Base-by-base conservation (phyloP, 2,797 vertebrate genomes). In the Poliocrania exsul region DNA sequence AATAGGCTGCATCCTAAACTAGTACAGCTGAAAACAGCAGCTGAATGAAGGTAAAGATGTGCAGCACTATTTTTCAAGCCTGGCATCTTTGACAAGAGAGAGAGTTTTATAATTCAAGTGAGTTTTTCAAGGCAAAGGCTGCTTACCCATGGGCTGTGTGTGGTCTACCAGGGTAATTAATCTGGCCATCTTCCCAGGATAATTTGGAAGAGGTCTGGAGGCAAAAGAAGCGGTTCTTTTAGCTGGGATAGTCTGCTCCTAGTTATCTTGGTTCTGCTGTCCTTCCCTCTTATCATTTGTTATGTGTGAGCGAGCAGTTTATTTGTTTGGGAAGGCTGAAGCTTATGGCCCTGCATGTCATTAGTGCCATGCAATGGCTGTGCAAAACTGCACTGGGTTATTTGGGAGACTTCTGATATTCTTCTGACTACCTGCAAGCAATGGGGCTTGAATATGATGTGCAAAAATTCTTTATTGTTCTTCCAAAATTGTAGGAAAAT, bases 131-230 rank as follows among this genome's bases (percentile, higher is more conserved):
- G 79, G 87, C 75, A 74, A 86, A 82, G 61, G 4, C 61, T 85
- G 29, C 69, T 91, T 93, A 89, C 61, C 56, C 53, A 38, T 71
- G 61, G 81, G 69, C 75, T 86, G 81, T 89, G 81, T 87, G 95
- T 93, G 92, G 89, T 92, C 84, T 87, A 40, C 61, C 46, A 89
- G 85, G 46, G 61, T 92, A 90, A 94, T 95, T 92, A 93, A 60
- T 71, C 69, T 92, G 94, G 89, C 79, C 46, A 35, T 40, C 2
- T 94, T 92, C 92, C 81, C 8, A 0, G 87, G 35, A 40, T 67
- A 80, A 86, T 44, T 78, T 89, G 65, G 64, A 91, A 74, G 26
- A 74, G 24, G 19, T 61, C 46, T 51, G 24, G 29, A 83, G 81
- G 84, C 71, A 82, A 87, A 92, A 84, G 20, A 47, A 79, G 33